Percentiles rank a stretch among this genome's conserved stretches.
Evolutionary conservation across 2,888 invertebrate genomes (phyloP).

Genomic region (Drosophila neutralis): DNA sequence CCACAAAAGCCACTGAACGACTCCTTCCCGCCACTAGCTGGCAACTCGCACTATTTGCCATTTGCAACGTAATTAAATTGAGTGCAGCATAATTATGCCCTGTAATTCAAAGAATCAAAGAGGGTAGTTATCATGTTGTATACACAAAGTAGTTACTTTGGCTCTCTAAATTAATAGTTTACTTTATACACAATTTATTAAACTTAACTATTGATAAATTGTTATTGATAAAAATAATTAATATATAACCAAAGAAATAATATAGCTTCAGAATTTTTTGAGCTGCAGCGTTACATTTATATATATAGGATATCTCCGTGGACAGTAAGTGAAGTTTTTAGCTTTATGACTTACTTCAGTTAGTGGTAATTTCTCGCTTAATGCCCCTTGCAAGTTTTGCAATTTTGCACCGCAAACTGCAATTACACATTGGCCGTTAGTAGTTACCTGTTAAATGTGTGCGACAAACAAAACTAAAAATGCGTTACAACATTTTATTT

Average conservation of each 20-base stretch:
- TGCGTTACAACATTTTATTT: constrained; percentile 56
- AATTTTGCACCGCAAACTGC: constrained; percentile 60
- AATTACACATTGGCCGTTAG: constrained; percentile 44
- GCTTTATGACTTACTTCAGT: constrained; percentile 31
- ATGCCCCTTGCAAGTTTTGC: constrained; percentile 50
- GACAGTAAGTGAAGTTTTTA: background rate
- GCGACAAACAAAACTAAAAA: constrained; percentile 51
- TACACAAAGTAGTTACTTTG: background rate
- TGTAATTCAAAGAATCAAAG: background rate
- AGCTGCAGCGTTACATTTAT: background rate
- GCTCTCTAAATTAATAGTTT: background rate
- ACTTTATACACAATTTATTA: background rate
- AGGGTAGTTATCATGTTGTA: background rate
- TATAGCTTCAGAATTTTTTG: background rate
- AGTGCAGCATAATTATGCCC: constrained; percentile 69
- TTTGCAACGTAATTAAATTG: constrained; percentile 68
- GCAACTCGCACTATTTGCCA: constrained; percentile 57
- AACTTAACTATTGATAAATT: background rate
- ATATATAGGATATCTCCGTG: constrained; percentile 16
- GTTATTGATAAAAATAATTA: background rate
- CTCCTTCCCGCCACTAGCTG: constrained; percentile 8
- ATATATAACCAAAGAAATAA: background rate
- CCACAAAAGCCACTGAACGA: constrained; percentile 51
- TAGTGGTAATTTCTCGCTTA: constrained; percentile 52
- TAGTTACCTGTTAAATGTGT: constrained; percentile 50